Percentiles rank a stretch among this genome's conserved stretches.
phyloP scores from a whole-genome alignment of 92 coral and sea anemone species.

The Parazoanthus darwini region DNA sequence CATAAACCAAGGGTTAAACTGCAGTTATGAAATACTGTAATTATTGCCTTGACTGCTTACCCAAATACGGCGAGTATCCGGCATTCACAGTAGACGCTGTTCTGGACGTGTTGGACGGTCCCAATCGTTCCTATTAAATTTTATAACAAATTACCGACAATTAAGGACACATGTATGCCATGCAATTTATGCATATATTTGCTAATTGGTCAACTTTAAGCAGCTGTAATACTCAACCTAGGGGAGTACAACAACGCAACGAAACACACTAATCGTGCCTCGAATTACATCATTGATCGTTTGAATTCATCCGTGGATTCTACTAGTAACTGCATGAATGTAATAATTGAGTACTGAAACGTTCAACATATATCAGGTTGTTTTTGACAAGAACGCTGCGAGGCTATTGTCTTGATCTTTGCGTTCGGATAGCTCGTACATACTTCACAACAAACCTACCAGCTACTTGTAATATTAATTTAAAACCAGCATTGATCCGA shows the following conservation, averaged over 20 bases:
- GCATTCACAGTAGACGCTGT: background rate
- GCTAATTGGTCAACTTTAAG: background rate
- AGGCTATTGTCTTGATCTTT: too few relatives aligned
- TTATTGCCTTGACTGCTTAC: background rate
- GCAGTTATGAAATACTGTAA: background rate
- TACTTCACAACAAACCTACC: background rate
- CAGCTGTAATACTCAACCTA: background rate
- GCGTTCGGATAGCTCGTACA: too few relatives aligned
- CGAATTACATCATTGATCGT: too few relatives aligned
- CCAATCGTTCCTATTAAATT: constrained; percentile 25
- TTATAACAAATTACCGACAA: background rate
- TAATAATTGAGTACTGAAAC: too few relatives aligned
- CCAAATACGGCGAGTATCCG: background rate
- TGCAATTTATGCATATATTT: too few relatives aligned
- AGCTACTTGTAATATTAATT: too few relatives aligned
- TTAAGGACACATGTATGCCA: background rate
- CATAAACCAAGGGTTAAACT: background rate
- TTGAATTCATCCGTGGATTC: too few relatives aligned
- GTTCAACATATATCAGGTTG: too few relatives aligned
- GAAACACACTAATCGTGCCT: too few relatives aligned
- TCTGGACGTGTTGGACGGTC: constrained; percentile 8
- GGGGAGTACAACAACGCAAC: too few relatives aligned
- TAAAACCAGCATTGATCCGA: background rate
- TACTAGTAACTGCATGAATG: too few relatives aligned
- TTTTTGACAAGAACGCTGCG: too few relatives aligned